Evolutionary conservation across 2,797 vertebrate species (phyloP).

Genomic region (Alosa sapidissima): DNA sequence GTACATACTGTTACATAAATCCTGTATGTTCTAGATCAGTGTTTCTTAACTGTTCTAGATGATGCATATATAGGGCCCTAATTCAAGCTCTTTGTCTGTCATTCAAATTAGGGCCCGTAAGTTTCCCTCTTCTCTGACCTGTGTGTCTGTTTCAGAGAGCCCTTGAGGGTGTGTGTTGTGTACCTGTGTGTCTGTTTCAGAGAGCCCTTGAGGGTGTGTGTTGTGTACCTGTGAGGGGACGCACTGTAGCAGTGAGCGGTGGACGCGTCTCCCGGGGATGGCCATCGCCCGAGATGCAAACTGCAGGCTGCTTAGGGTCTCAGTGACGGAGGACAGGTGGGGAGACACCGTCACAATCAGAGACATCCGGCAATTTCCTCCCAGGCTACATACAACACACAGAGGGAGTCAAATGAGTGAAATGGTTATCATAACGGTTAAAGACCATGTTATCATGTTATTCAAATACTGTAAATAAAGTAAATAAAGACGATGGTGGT

Average conservation of each 20-base stretch:
- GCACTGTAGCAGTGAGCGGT: not conserved
- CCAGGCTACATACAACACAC: constrained; percentile 44
- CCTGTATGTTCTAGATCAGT: too few relatives aligned
- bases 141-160: too few relatives aligned
- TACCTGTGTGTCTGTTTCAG: too few relatives aligned
- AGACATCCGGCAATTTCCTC: constrained; percentile 59
- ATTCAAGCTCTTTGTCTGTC: too few relatives aligned
- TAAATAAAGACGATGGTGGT: not conserved
- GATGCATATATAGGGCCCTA: too few relatives aligned
- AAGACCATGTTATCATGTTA: too few relatives aligned
- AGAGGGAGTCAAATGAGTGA: not conserved
- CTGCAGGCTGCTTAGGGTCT: constrained; percentile 59
- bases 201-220: not conserved
- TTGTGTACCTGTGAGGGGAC: constrained; percentile 29
- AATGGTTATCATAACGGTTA: not conserved
- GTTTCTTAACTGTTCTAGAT: too few relatives aligned
- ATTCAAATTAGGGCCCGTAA: too few relatives aligned
- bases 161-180: too few relatives aligned
- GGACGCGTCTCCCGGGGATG: not conserved
- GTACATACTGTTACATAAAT: too few relatives aligned
- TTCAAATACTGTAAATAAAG: not conserved
- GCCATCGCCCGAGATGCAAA: constrained; percentile 60
- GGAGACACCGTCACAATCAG: constrained; percentile 53
- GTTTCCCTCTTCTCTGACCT: too few relatives aligned
- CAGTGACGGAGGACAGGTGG: constrained; percentile 45